Evolutionary conservation across 1,140 invertebrate species (phyloP).

Genomic region (Atopsyche davidsoni): DNA sequence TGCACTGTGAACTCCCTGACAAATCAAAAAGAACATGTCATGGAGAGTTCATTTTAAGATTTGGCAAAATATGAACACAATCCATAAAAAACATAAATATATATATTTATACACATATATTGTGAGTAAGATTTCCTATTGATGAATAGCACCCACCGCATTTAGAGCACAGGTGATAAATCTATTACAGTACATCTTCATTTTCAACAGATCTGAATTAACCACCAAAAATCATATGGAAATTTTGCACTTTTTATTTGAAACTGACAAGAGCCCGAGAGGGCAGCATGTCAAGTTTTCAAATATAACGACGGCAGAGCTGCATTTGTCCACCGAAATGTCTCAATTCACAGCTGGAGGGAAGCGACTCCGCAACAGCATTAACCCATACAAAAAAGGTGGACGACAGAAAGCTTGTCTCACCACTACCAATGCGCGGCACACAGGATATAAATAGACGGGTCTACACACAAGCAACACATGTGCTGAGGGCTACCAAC

Average conservation of each 20-base stretch:
- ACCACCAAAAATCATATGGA: neutral
- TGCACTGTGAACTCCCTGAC: too few relatives aligned
- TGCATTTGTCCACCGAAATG: neutral
- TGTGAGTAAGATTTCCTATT: too few relatives aligned
- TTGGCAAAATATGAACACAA: too few relatives aligned
- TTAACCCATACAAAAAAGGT: conserved; percentile 3
- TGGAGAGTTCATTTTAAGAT: too few relatives aligned
- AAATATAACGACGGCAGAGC: neutral
- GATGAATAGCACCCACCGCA: conserved; percentile 16
- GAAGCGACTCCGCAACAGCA: conserved; percentile 2
- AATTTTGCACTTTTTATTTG: neutral
- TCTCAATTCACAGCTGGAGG: conserved; percentile 7
- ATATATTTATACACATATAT: too few relatives aligned
- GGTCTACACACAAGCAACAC: conserved; percentile 15
- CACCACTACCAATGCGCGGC: conserved; percentile 6
- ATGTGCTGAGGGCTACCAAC: too few relatives aligned
- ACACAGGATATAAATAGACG: conserved; percentile 21
- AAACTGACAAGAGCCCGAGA: neutral
- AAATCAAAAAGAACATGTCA: too few relatives aligned
- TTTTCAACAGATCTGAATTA: conserved; percentile 15
- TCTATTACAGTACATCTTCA: conserved; percentile 24
- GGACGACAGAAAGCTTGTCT: conserved; percentile 6
- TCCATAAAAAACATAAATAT: too few relatives aligned
- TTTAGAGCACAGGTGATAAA: conserved; percentile 15
- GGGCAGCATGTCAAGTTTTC: neutral